Base-by-base conservation (phyloP, 2,888 invertebrate species). In the Oscheius sp. region DNA sequence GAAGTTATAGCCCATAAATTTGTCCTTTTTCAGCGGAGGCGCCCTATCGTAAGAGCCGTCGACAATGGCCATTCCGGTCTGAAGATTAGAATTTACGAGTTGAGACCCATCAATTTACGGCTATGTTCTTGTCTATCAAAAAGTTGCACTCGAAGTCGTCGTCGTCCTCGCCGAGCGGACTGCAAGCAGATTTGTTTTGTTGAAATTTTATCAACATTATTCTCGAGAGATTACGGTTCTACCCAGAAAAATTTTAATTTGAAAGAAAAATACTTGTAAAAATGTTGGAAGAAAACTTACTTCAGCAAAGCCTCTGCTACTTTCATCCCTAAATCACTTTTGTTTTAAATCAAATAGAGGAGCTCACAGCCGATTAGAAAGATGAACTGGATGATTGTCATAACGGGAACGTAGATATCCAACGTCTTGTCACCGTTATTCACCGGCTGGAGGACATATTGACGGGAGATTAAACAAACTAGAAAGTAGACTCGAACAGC, bases 121-220 rank as follows among this genome's bases (percentile, higher is more conserved):
- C 53, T 27, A 67, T 58, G 53, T 80, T 80, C 58, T 79, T 78
- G 53, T 80, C 80, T 37, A 80, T 78, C 27, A 80, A 74, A 65
- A 73, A 74, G 63, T 80, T 79, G 25, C 72, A 70, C 63, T 84
- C 84, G 37, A 84, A 76, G 57, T 84, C 84, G 64, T 84, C 84
- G 53, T 84, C 84, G 61, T 84, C 84, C 57, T 83, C 83, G n/a
- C 84, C 84, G 8, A 84, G 65, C 0, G 84, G 84, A 66, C n/a
- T n/a, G n/a, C n/a, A n/a, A n/a, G 83, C 83, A n/a, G n/a, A n/a
- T n/a, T n/a, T n/a, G n/a, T n/a, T n/a, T n/a, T n/a, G n/a, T n/a
- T n/a, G n/a, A n/a, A n/a, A n/a, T n/a, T n/a, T n/a, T n/a, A n/a
- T n/a, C n/a, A n/a, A n/a, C n/a, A n/a, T n/a, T n/a, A n/a, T n/a